A percentile compares a stretch with the other conserved stretches of the same genome.
Conservation (phyloP, 2,888 invertebrate genomes). For the Megastigmus dorsalis region DNA sequence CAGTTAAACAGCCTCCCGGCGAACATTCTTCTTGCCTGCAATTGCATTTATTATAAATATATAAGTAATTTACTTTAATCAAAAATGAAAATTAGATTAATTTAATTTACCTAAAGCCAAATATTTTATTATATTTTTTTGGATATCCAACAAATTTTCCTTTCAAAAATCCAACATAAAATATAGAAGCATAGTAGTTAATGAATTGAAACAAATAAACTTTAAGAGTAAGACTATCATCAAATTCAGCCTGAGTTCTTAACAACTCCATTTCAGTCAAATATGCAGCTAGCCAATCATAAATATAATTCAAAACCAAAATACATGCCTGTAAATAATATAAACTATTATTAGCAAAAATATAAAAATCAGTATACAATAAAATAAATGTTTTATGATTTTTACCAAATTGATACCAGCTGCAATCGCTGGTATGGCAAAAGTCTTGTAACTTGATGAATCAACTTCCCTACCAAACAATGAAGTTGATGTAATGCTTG, state of each 20-base stretch:
- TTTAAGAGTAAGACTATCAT: conserved; percentile 89
- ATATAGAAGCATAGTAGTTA: conserved; percentile 91
- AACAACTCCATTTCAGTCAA: conserved; percentile 85
- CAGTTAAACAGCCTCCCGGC: conserved; percentile 90
- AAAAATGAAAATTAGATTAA: not conserved
- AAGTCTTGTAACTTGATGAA: conserved; percentile 76
- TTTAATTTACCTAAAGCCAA: conserved; percentile 74
- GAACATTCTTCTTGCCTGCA: conserved; percentile 79
- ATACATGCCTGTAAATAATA: conserved; percentile 77
- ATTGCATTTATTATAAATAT: conserved; percentile 4
- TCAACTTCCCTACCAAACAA: conserved; percentile 75
- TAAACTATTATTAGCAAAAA: not conserved
- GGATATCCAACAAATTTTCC: conserved; percentile 88
- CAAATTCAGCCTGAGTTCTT: conserved; percentile 89
- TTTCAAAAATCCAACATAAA: conserved; percentile 88
- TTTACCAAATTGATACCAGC: conserved; percentile 84
- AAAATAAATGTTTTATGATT: conserved; percentile 1
- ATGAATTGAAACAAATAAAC: conserved; percentile 92
- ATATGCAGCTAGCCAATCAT: conserved; percentile 80
- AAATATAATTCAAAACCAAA: conserved; percentile 83
- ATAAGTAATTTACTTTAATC: conserved; percentile 6
- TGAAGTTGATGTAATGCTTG: conserved; percentile 78
- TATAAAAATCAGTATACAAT: not conserved
- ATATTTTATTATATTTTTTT: conserved; percentile 83
- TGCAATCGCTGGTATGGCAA: conserved; percentile 85